Conservation (phyloP, 2,888 invertebrate genomes). For the Drosophila antonietae region DNA sequence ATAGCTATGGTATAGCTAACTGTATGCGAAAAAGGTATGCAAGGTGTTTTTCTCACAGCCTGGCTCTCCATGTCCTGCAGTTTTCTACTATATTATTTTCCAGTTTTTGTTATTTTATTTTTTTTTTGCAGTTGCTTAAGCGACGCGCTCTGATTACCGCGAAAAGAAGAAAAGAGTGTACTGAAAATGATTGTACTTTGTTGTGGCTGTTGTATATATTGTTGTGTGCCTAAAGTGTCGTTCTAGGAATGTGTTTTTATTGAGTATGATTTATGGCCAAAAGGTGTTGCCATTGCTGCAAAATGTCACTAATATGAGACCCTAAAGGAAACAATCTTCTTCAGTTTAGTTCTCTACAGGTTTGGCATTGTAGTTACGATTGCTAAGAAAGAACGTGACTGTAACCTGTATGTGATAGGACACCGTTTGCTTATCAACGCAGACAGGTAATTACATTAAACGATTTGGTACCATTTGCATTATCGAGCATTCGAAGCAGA, state of each 20-base stretch:
- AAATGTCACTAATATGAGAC: constrained; percentile 33
- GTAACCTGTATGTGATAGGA: constrained; percentile 29
- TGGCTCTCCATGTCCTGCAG: constrained; percentile 22
- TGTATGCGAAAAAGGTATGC: constrained; percentile 35
- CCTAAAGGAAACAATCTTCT: constrained; percentile 5
- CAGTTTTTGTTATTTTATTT: too few relatives aligned
- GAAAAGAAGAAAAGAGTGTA: constrained; percentile 21
- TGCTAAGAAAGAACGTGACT: constrained; percentile 28
- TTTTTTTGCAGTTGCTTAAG: constrained; percentile 69
- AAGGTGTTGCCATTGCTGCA: constrained; percentile 62
- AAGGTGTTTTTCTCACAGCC: constrained; percentile 63
- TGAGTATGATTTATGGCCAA: constrained; percentile 58
- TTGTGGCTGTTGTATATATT: constrained; percentile 19
- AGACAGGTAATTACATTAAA: constrained; percentile 40
- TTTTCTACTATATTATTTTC: constrained; percentile 4
- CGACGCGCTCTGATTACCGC: constrained; percentile 68
- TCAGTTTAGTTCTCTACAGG: background rate
- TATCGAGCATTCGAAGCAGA: constrained; percentile 27
- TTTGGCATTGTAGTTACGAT: background rate
- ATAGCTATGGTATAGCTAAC: constrained; percentile 5
- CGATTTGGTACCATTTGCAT: constrained; percentile 34
- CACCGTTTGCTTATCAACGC: constrained; percentile 35
- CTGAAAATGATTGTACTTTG: constrained; percentile 50
- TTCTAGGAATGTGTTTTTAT: constrained; percentile 54
- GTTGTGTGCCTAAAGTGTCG: constrained; percentile 34